These are phyloP conservation scores for Therioaphis trifolii DNA, from an alignment of 2,888 invertebrate genomes.

Conservation along the genomic window DNA sequence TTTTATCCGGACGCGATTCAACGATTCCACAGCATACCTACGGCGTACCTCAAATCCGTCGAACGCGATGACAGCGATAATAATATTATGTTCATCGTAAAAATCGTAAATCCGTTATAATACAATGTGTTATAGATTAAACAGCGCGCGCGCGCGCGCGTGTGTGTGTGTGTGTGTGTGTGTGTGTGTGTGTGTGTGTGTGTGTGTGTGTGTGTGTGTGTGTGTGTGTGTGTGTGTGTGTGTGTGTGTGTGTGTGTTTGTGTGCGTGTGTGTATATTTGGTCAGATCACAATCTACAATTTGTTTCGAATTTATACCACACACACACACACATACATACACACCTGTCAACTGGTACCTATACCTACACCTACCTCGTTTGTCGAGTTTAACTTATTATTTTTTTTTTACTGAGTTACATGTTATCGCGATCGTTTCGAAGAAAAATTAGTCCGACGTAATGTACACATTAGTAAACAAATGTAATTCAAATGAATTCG, in stretches of 20 bases:
- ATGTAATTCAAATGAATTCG: constrained; percentile 35
- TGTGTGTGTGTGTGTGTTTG: too few relatives aligned
- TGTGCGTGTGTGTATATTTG: too few relatives aligned
- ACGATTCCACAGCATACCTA: too few relatives aligned
- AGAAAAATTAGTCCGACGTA: constrained; percentile 34
- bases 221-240: too few relatives aligned
- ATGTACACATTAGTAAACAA: constrained; percentile 7
- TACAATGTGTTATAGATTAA: constrained; percentile 37
- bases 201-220: too few relatives aligned
- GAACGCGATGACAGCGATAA: background rate
- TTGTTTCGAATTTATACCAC: constrained; percentile 39
- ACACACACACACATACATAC: background rate
- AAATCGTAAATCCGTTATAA: constrained; percentile 28
- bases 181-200: too few relatives aligned
- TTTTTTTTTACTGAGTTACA: constrained; percentile 19
- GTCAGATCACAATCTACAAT: constrained; percentile 25
- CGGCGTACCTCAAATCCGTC: background rate
- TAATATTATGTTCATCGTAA: constrained; percentile 4
- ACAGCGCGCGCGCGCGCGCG: too few relatives aligned
- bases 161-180: too few relatives aligned
- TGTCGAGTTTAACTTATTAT: constrained; percentile 25
- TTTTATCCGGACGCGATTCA: too few relatives aligned
- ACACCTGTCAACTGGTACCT: constrained; percentile 25
- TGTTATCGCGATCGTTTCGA: constrained; percentile 45
- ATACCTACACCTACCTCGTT: background rate